Evolutionary conservation across 2,888 invertebrate genomes (phyloP).

Genomic region (Pimpla rufipes): DNA sequence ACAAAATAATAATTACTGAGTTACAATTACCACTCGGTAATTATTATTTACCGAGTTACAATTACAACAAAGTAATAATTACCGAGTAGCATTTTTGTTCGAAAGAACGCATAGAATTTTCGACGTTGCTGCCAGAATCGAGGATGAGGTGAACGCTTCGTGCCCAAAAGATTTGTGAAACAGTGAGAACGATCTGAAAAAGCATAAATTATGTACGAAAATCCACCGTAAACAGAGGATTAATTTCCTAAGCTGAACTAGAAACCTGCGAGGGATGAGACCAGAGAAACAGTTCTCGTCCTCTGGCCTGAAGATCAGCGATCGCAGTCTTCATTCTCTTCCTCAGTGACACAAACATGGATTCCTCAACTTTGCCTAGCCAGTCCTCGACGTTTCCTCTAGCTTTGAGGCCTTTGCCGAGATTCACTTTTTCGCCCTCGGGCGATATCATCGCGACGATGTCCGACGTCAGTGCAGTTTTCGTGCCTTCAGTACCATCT

Average conservation of each 20-base stretch:
- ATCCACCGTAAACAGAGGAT: slow-evolving; percentile 3
- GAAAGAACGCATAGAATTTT: slow-evolving; percentile 88
- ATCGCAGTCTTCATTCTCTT: slow-evolving; percentile 92
- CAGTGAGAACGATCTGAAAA: slow-evolving; percentile 91
- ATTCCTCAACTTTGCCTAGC: slow-evolving; percentile 96
- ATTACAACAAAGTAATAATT: slow-evolving; percentile 48
- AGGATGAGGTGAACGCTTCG: slow-evolving; percentile 91
- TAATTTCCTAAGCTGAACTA: neutral
- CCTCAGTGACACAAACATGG: slow-evolving; percentile 93
- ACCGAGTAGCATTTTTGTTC: slow-evolving; percentile 90
- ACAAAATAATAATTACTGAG: slow-evolving; percentile 81
- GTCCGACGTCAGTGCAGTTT: slow-evolving; percentile 90
- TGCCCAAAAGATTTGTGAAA: slow-evolving; percentile 97
- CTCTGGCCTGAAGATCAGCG: slow-evolving; percentile 88
- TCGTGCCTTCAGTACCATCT: slow-evolving; percentile 86
- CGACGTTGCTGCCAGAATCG: slow-evolving; percentile 87
- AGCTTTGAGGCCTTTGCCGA: slow-evolving; percentile 94
- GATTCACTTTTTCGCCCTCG: slow-evolving; percentile 92
- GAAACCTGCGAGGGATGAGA: slow-evolving; percentile 91
- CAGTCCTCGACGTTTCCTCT: slow-evolving; percentile 97
- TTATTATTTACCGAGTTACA: slow-evolving; percentile 76
- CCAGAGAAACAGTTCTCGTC: slow-evolving; percentile 91
- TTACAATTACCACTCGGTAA: slow-evolving; percentile 86
- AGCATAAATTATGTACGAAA: slow-evolving; percentile 64
- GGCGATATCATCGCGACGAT: slow-evolving; percentile 96